Evolutionary conservation across 2,797 vertebrate species (phyloP).

Genomic region (Phalanger gymnotis): DNA sequence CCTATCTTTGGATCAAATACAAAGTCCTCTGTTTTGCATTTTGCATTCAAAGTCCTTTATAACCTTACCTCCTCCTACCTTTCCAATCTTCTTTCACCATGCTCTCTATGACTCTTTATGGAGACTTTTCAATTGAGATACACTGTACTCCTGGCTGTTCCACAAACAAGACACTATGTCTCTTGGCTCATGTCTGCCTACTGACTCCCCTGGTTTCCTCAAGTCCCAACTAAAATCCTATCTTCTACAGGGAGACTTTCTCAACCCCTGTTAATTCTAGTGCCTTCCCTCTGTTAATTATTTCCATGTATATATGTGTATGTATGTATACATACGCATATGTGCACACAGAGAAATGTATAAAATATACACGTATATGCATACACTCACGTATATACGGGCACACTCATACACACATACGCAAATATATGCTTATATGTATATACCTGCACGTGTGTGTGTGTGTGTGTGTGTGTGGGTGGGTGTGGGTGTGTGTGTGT

Average conservation of each 20-base stretch:
- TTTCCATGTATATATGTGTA: background rate
- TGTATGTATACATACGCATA: no score
- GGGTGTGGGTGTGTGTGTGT: no score
- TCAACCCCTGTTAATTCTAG: background rate
- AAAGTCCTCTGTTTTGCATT: background rate
- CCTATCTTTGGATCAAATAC: background rate
- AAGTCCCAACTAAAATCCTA: background rate
- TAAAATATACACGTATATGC: no score
- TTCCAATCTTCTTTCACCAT: background rate
- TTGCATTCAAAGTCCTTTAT: background rate
- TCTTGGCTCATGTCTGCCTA: background rate
- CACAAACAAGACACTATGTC: background rate
- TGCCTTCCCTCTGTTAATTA: background rate
- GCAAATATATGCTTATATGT: no score
- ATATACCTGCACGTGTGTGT: rapidly evolving
- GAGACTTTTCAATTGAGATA: background rate
- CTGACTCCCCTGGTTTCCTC: background rate
- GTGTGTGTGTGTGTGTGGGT: no score
- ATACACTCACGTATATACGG: no score
- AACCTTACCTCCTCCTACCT: background rate
- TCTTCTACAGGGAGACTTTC: background rate
- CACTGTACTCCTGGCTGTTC: background rate
- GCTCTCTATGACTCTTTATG: background rate
- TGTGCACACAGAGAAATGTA: no score
- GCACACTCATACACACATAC: no score